Conservation (phyloP, 2,888 invertebrate species). For the Drosophila atripex region DNA sequence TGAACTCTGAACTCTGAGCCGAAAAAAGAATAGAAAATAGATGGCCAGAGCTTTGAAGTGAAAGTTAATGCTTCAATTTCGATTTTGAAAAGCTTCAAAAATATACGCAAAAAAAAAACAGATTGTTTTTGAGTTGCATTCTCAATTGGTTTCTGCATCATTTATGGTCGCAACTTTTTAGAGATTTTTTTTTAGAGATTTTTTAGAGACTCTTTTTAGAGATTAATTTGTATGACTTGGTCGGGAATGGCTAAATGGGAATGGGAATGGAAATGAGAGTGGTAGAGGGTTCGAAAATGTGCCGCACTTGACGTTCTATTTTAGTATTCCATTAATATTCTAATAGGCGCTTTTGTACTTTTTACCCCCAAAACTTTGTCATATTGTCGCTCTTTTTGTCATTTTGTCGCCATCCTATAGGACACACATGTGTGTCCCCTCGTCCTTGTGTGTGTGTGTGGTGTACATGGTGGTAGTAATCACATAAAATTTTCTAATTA, state of each 20-base stretch:
- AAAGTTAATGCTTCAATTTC: slow-evolving; percentile 2
- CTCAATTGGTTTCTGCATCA: slow-evolving; percentile 4
- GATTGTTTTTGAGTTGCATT: background rate
- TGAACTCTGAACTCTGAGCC: background rate
- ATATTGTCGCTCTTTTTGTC: slow-evolving; percentile 38
- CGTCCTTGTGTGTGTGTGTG: slow-evolving; percentile 25
- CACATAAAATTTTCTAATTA: slow-evolving; percentile 81
- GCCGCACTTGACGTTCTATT: slow-evolving; percentile 58
- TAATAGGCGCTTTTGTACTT: slow-evolving; percentile 79
- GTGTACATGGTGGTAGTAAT: slow-evolving; percentile 62
- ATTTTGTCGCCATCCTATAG: background rate
- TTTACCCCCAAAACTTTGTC: slow-evolving; percentile 55
- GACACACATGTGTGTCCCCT: slow-evolving; percentile 7
- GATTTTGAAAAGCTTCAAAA: background rate
- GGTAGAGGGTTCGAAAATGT: background rate
- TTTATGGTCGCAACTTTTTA: background rate
- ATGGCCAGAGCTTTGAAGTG: background rate
- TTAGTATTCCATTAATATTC: slow-evolving; percentile 81
- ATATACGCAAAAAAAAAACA: background rate
- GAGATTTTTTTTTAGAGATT: background rate
- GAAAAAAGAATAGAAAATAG: background rate
- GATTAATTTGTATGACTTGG: background rate
- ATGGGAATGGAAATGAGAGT: background rate
- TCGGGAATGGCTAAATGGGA: background rate
- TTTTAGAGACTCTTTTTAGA: background rate